Conservation (phyloP, 2,797 vertebrate species). For the Eurystomus glaucurus region DNA sequence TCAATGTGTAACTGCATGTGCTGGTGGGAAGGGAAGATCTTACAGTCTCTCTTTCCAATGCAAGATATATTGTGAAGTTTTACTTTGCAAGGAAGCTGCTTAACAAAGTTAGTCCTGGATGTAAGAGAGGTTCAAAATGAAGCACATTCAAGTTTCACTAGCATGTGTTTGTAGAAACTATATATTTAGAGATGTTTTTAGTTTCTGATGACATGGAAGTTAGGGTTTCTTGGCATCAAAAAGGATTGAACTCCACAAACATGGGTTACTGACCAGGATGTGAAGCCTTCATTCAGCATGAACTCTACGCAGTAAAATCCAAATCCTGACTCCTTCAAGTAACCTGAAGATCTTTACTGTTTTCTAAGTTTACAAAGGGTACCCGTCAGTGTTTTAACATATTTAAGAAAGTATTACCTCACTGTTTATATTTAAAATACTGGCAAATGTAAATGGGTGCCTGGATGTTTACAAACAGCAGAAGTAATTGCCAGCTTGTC, state of each 20-base stretch:
- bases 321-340: not conserved
- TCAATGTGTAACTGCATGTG: not conserved
- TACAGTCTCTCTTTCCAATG: slow-evolving; percentile 22
- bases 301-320: not conserved
- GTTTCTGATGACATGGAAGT: not conserved
- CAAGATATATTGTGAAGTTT: slow-evolving; percentile 5
- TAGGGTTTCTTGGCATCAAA: not conserved
- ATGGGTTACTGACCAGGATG: not conserved
- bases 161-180: not conserved
- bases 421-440: slow-evolving; percentile 48
- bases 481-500: slow-evolving; percentile 29
- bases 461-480: slow-evolving; percentile 60
- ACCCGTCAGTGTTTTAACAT: not conserved
- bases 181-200: not conserved
- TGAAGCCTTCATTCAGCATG: not conserved
- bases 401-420: slow-evolving; percentile 48
- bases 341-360: not conserved
- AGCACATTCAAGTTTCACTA: not conserved
- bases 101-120: not conserved
- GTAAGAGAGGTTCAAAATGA: slow-evolving; percentile 1
- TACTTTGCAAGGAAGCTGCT: not conserved
- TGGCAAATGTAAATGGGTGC: not conserved
- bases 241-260: not conserved
- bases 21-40: not conserved
- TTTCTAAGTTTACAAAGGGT: slow-evolving; percentile 18